phyloP scores from a whole-genome alignment of 2,888 invertebrate genomes.

The Lamellibrachia satsuma region DNA sequence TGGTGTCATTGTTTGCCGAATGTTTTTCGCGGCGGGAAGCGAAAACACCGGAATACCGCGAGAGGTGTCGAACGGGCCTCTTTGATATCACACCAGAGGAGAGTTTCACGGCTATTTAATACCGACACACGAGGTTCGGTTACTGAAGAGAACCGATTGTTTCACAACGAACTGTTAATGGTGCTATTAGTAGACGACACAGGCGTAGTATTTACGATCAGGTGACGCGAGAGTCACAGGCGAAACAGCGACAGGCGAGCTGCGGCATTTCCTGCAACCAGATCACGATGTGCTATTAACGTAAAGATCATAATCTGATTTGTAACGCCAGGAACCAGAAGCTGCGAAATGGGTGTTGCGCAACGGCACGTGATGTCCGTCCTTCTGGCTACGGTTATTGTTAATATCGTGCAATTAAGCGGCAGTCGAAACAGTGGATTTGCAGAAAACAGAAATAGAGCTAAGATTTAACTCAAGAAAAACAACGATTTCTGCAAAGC shows the following conservation, averaged over 20 bases:
- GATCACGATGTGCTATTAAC: background rate
- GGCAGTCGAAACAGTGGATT: background rate
- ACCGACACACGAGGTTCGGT: conserved; percentile 3
- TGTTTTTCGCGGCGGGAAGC: background rate
- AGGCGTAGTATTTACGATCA: background rate
- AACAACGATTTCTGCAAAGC: no score
- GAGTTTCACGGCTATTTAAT: background rate
- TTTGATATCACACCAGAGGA: conserved; percentile 6
- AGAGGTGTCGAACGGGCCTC: background rate
- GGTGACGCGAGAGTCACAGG: background rate
- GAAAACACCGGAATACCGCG: background rate
- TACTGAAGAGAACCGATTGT: background rate
- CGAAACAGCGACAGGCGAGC: background rate
- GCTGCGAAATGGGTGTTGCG: background rate
- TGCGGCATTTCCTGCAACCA: background rate
- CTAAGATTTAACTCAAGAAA: background rate
- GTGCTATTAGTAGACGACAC: background rate
- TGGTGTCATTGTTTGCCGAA: background rate
- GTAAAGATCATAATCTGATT: background rate
- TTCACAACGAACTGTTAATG: background rate
- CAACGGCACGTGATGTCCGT: background rate
- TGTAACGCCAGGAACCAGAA: background rate
- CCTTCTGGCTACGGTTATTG: background rate
- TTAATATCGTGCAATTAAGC: background rate
- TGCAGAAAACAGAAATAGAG: background rate